Evolutionary conservation across 1,140 invertebrate species (phyloP).

Genomic region (Drosophila leontia): DNA sequence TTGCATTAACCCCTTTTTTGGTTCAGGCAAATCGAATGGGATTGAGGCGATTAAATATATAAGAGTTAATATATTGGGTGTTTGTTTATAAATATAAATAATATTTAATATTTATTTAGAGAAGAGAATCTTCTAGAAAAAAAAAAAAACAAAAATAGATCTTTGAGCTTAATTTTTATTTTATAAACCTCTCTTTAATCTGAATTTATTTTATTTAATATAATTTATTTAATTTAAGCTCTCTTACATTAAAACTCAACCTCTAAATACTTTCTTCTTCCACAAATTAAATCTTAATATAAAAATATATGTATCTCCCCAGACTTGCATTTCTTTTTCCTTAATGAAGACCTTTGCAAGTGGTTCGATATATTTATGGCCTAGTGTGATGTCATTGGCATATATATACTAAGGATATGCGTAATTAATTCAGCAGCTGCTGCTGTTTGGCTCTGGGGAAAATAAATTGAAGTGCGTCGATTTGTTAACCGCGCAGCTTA

Average conservation of each 20-base stretch:
- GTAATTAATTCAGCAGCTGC: conserved; percentile 64
- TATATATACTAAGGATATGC: conserved; percentile 18
- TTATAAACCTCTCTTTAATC: neutral
- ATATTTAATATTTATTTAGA: neutral
- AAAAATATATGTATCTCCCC: neutral
- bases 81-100: neutral
- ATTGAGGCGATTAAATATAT: conserved; percentile 3
- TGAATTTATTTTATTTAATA: neutral
- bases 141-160: too few species aligned
- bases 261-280: neutral
- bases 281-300: neutral
- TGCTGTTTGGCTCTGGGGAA: neutral
- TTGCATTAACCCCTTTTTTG: conserved; percentile 38
- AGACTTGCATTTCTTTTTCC: neutral
- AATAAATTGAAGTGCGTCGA: conserved; percentile 79
- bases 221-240: neutral
- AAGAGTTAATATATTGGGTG: neutral
- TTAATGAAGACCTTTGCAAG: conserved; percentile 3
- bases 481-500: conserved; percentile 75
- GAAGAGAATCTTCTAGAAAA: neutral
- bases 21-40: conserved; percentile 22
- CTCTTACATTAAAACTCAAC: too few species aligned
- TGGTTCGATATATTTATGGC: conserved; percentile 24
- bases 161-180: too few species aligned
- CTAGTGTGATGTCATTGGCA: conserved; percentile 67